Evolutionary conservation across 92 coral and sea anemone genomes (phyloP).

Genomic region (Phenganax marumi): DNA sequence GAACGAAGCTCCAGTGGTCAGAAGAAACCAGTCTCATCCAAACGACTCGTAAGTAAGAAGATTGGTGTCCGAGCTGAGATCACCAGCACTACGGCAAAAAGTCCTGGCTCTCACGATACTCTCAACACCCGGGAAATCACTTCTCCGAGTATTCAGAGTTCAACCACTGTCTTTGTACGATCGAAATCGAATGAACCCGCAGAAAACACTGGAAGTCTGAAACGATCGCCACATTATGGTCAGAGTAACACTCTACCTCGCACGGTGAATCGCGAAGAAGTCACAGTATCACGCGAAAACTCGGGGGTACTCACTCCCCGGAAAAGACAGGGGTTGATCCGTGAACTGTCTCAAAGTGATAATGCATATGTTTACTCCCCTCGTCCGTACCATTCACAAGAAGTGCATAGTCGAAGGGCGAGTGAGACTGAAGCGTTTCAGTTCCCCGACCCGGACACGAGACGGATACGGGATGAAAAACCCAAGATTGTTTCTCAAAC

Average conservation of each 20-base stretch:
- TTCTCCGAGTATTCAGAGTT: slow-evolving; percentile 37
- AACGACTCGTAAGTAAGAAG: slow-evolving; percentile 45
- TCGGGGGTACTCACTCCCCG: slow-evolving; percentile 50
- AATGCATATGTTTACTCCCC: slow-evolving; percentile 40
- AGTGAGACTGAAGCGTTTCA: slow-evolving; percentile 30
- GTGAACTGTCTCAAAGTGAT: slow-evolving; percentile 38
- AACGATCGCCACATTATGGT: slow-evolving; percentile 6
- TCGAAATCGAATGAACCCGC: slow-evolving; percentile 35
- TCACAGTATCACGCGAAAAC: slow-evolving; percentile 36
- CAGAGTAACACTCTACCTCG: slow-evolving; percentile 24
- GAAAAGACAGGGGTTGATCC: slow-evolving; percentile 54
- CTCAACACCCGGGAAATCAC: slow-evolving; percentile 9
- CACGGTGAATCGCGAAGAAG: slow-evolving; percentile 42
- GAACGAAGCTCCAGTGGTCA: background rate
- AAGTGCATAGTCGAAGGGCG: background rate
- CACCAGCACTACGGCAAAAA: slow-evolving; percentile 46
- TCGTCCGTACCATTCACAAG: slow-evolving; percentile 27
- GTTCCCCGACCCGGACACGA: slow-evolving; percentile 38
- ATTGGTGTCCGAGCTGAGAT: slow-evolving; percentile 46
- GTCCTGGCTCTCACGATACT: slow-evolving; percentile 40
- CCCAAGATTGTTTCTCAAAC: slow-evolving; percentile 41
- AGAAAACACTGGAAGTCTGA: slow-evolving; percentile 17
- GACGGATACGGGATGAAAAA: slow-evolving; percentile 34
- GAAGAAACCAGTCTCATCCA: slow-evolving; percentile 32
- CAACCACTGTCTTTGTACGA: slow-evolving; percentile 40